phyloP scores from a whole-genome alignment of 2,113 vertebrate genomes.

The Onychostruthus taczanowskii region DNA sequence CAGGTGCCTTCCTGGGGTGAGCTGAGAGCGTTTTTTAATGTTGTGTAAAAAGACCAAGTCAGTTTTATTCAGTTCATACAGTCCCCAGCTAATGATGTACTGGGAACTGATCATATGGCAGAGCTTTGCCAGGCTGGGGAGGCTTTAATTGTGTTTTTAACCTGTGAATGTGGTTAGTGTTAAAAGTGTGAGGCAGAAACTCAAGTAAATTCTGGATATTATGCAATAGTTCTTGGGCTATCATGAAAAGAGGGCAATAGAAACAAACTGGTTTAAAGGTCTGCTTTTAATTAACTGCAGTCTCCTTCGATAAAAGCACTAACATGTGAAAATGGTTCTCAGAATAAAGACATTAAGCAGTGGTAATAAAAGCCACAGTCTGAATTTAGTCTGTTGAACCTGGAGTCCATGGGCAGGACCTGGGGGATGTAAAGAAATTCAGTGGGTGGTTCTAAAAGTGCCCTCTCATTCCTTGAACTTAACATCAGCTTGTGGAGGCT shows the following conservation, averaged over 20 bases:
- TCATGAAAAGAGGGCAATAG: background rate
- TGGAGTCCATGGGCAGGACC: background rate
- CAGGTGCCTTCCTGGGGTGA: background rate
- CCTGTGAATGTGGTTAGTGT: background rate
- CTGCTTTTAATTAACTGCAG: constrained; percentile 52
- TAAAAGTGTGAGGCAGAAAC: background rate
- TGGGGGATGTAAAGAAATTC: background rate
- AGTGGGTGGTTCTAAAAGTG: constrained; percentile 36
- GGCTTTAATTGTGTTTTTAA: background rate
- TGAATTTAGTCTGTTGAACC: background rate
- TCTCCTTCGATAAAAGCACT: constrained; percentile 15
- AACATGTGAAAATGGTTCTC: background rate
- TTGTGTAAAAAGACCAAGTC: background rate
- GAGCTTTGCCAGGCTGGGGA: background rate
- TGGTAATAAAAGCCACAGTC: background rate
- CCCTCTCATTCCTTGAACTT: constrained; percentile 40
- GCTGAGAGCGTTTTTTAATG: background rate
- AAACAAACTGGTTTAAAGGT: background rate
- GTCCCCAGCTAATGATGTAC: background rate
- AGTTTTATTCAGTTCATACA: background rate
- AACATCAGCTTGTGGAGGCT: constrained; percentile 39
- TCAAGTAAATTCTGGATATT: background rate
- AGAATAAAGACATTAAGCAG: background rate
- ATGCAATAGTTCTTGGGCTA: constrained; percentile 38
- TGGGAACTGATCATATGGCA: background rate